phyloP scores from a whole-genome alignment of 2,797 vertebrate species.

The Diplodus sargus region DNA sequence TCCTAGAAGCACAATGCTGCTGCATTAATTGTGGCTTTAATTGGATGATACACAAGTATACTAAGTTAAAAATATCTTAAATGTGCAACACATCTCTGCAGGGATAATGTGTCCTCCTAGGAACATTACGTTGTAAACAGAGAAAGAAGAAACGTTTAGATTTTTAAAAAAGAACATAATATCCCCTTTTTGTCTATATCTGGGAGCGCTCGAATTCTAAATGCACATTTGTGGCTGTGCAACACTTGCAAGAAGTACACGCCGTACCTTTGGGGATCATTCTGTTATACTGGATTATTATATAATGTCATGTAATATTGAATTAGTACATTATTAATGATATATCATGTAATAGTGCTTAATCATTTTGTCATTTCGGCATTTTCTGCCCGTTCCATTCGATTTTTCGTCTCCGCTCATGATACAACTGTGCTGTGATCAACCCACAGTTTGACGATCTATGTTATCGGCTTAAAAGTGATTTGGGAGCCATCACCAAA shows the following conservation, averaged over 20 bases:
- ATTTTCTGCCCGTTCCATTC: slow-evolving; percentile 20
- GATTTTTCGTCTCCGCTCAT: slow-evolving; percentile 28
- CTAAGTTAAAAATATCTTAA: slow-evolving; percentile 77
- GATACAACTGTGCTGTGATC: slow-evolving; percentile 40
- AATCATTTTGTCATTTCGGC: slow-evolving; percentile 49
- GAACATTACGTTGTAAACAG: slow-evolving; percentile 77
- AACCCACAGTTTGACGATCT: slow-evolving; percentile 36
- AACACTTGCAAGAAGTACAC: slow-evolving; percentile 55
- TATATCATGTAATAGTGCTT: background rate
- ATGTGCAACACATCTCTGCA: slow-evolving; percentile 73
- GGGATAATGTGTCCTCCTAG: slow-evolving; percentile 78
- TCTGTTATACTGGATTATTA: slow-evolving; percentile 2
- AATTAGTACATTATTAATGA: too few species aligned
- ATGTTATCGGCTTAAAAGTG: slow-evolving; percentile 47
- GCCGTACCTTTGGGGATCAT: slow-evolving; percentile 50
- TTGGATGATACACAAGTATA: slow-evolving; percentile 70
- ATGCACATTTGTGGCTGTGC: slow-evolving; percentile 47
- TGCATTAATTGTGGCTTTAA: slow-evolving; percentile 79
- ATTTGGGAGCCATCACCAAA: slow-evolving; percentile 40
- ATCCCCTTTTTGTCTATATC: slow-evolving; percentile 62
- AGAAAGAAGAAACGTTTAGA: slow-evolving; percentile 78
- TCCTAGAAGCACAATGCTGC: slow-evolving; percentile 63
- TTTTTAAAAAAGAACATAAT: slow-evolving; percentile 58
- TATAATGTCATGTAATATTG: too few species aligned
- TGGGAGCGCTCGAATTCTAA: slow-evolving; percentile 45